Percentiles rank a stretch among this genome's conserved stretches.
Evolutionary conservation across 1,140 invertebrate genomes (phyloP).

Genomic region (Tetramorium alpestre): DNA sequence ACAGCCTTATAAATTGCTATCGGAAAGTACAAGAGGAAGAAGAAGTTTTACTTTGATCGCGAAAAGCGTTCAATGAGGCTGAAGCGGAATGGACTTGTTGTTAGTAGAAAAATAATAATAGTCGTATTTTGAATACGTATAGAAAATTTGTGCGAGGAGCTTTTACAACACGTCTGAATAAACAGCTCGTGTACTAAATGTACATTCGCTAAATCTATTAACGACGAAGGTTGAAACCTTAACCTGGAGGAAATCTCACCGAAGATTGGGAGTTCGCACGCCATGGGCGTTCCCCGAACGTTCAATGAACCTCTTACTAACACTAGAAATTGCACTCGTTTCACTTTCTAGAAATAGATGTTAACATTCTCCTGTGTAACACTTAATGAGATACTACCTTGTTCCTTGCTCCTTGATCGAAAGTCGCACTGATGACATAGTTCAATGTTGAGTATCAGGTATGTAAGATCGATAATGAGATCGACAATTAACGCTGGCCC

Average conservation of each 20-base stretch:
- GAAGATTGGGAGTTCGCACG: neutral
- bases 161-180: neutral
- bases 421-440: slow-evolving; percentile 4
- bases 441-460: neutral
- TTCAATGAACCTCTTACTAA: slow-evolving; percentile 20
- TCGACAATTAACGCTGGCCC: slow-evolving; percentile 1
- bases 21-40: neutral
- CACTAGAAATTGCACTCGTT: slow-evolving; percentile 1
- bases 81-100: neutral
- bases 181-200: neutral
- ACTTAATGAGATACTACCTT: slow-evolving; percentile 26
- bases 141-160: neutral
- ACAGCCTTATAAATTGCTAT: neutral
- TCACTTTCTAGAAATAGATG: slow-evolving; percentile 39
- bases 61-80: neutral
- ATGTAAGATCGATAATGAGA: neutral
- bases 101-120: neutral
- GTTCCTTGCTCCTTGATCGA: slow-evolving; percentile 26
- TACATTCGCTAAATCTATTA: neutral
- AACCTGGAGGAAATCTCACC: neutral
- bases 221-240: slow-evolving; percentile 11
- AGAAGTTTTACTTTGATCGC: neutral
- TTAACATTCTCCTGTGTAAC: neutral
- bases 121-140: neutral
- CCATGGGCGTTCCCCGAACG: neutral